Percentiles rank a stretch among this genome's conserved stretches.
These are phyloP conservation scores for Otolemur garnettii DNA, from an alignment of 2,113 vertebrate species.

Conservation along the genomic window DNA sequence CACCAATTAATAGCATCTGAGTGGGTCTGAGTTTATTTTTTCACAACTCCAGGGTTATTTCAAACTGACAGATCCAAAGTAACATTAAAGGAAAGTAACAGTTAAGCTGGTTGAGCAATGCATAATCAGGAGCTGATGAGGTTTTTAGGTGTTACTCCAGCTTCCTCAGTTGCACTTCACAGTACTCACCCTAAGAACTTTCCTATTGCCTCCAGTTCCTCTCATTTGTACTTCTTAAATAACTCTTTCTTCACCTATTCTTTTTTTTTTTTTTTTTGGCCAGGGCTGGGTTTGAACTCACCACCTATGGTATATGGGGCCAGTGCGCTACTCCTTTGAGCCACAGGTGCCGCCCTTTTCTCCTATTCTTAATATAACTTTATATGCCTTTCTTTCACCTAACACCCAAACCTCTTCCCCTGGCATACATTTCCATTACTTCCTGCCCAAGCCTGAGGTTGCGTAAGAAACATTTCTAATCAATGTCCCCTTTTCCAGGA, in stretches of 20 bases:
- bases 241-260: background rate
- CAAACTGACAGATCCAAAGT: background rate
- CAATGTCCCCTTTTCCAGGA: background rate
- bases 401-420: background rate
- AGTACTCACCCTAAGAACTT: rapidly evolving
- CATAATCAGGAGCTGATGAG: background rate
- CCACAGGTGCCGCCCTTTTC: too few relatives aligned
- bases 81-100: background rate
- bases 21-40: too few relatives aligned
- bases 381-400: background rate
- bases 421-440: background rate
- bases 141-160: background rate
- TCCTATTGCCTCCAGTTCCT: background rate
- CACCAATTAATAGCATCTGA: too few relatives aligned
- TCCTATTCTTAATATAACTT: background rate
- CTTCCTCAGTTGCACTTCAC: background rate
- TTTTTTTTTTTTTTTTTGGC: background rate
- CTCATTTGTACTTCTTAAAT: background rate
- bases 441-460: background rate
- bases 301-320: too few relatives aligned
- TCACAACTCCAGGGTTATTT: too few relatives aligned
- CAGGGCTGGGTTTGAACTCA: too few relatives aligned
- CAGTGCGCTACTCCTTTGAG: too few relatives aligned
- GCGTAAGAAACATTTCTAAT: background rate
- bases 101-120: background rate